Percentiles rank a stretch among this genome's conserved stretches.
Conservation (phyloP, 2,888 invertebrate genomes). For the Eudemis profundana region DNA sequence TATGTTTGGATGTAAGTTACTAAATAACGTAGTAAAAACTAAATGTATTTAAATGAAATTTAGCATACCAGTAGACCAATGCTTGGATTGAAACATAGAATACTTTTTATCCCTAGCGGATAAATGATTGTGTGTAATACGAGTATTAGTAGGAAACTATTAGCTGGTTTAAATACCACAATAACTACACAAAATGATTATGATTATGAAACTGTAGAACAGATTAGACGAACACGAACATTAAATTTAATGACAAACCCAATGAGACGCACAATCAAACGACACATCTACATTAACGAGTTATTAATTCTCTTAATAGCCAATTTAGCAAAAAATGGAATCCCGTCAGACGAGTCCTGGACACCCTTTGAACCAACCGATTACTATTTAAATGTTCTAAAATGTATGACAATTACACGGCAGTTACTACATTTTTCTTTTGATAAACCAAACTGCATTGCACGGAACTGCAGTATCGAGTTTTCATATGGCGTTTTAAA, state of each 20-base stretch:
- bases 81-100: no score
- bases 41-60: no score
- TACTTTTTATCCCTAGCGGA: no score
- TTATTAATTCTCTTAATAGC: conserved; percentile 32
- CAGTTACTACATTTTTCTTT: conserved; percentile 1
- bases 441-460: background rate
- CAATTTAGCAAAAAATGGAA: conserved; percentile 21
- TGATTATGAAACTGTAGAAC: background rate
- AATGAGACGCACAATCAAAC: conserved; percentile 25
- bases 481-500: background rate
- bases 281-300: conserved; percentile 17
- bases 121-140: no score
- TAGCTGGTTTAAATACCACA: background rate
- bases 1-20: no score
- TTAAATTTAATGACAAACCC: conserved; percentile 11
- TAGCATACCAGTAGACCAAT: no score
- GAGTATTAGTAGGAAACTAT: no score
- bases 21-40: no score
- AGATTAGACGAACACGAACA: conserved; percentile 20
- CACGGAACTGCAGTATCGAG: background rate
- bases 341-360: conserved; percentile 17
- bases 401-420: background rate
- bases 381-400: background rate
- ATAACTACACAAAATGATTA: background rate
- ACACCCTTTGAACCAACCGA: background rate